Evolutionary conservation across 2,797 vertebrate species (phyloP).

Genomic region (Sparus aurata): DNA sequence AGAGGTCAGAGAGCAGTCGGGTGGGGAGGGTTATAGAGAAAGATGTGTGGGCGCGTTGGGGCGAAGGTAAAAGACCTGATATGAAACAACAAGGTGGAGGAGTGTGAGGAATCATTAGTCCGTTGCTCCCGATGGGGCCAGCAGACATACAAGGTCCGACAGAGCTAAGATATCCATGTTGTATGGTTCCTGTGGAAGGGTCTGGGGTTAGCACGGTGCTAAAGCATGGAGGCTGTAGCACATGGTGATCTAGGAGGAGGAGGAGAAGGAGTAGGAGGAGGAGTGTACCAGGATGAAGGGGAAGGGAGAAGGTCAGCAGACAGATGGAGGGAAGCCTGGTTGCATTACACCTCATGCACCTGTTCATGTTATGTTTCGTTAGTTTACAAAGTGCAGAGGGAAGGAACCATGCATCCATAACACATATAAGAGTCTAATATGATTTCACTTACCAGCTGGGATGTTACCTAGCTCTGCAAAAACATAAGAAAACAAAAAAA

Average conservation of each 20-base stretch:
- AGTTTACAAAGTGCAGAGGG: conserved; percentile 77
- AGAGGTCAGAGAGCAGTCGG: conserved; percentile 46
- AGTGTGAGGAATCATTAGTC: conserved; percentile 67
- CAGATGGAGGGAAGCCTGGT: conserved; percentile 76
- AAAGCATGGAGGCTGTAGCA: conserved; percentile 76
- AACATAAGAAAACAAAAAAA: conserved; percentile 88
- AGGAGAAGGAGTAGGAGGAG: conserved; percentile 37
- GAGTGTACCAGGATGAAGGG: conserved; percentile 66
- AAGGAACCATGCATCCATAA: conserved; percentile 92
- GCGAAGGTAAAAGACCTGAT: conserved; percentile 20
- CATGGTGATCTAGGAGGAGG: conserved; percentile 49
- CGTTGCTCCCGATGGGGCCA: conserved; percentile 42
- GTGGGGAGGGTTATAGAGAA: conserved; percentile 31
- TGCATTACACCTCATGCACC: conserved; percentile 85
- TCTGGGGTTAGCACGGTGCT: conserved; percentile 69
- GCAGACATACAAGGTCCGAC: conserved; percentile 50
- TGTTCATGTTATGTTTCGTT: conserved; percentile 78
- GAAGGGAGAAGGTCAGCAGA: conserved; percentile 53
- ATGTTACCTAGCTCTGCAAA: conserved; percentile 98
- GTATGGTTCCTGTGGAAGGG: conserved; percentile 61
- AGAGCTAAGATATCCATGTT: conserved; percentile 49
- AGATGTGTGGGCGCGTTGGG: conserved; percentile 19
- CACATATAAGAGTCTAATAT: conserved; percentile 83
- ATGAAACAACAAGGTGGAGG: conserved; percentile 37
- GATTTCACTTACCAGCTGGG: conserved; percentile 93